Evolutionary conservation across 2,888 invertebrate species (phyloP).

Genomic region (Dolichopus griseipennis): DNA sequence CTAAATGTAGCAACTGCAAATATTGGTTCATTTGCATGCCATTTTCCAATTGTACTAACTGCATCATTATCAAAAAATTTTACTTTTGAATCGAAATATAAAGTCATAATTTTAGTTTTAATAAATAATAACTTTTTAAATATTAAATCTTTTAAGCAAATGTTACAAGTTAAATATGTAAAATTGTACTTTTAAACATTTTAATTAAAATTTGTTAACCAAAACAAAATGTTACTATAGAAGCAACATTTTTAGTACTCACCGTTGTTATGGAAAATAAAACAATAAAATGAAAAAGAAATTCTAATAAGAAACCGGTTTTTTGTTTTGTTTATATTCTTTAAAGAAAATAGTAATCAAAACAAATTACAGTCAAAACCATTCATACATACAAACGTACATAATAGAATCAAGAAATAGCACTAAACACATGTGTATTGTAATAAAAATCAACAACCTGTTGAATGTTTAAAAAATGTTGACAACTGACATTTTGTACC

Average conservation of each 20-base stretch:
- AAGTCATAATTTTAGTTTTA: constrained; percentile 51
- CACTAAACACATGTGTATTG: too few relatives aligned
- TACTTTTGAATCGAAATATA: constrained; percentile 78
- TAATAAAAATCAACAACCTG: too few relatives aligned
- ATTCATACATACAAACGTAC: too few relatives aligned
- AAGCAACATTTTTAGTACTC: background rate
- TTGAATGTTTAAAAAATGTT: too few relatives aligned
- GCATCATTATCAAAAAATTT: constrained; percentile 64
- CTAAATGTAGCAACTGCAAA: constrained; percentile 80
- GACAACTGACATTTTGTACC: too few relatives aligned
- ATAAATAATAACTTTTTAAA: background rate
- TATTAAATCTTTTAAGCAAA: too few relatives aligned
- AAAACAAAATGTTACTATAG: constrained; percentile 9
- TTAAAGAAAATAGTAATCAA: too few relatives aligned
- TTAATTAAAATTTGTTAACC: background rate
- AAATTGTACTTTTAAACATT: background rate
- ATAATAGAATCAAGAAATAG: too few relatives aligned
- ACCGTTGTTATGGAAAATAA: too few relatives aligned
- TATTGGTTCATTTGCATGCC: constrained; percentile 73
- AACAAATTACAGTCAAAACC: too few relatives aligned
- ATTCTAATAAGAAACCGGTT: constrained; percentile 7
- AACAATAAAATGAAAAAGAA: background rate
- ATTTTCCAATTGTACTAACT: constrained; percentile 70
- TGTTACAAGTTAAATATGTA: too few relatives aligned
- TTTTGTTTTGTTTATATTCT: background rate